Conservation (phyloP, 2,113 vertebrate species). For the Phalacrocorax brasilianus region DNA sequence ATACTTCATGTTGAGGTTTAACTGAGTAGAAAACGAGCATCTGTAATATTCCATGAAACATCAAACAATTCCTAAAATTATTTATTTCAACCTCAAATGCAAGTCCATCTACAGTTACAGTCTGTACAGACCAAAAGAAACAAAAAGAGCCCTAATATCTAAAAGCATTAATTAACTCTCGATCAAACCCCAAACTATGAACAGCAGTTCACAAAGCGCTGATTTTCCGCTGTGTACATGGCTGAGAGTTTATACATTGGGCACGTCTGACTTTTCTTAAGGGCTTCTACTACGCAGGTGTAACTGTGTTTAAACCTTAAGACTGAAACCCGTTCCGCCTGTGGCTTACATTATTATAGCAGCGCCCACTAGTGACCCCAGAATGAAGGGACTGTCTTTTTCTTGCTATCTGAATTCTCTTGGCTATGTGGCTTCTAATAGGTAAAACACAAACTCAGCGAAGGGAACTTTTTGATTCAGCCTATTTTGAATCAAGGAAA, state of each 20-base stretch:
- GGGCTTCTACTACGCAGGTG: neutral
- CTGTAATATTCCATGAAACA: neutral
- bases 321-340: neutral
- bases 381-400: neutral
- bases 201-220: neutral
- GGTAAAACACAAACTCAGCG: neutral
- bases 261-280: neutral
- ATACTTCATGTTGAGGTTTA: conserved; percentile 12
- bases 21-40: conserved; percentile 31
- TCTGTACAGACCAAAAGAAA: neutral
- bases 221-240: neutral
- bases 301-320: neutral
- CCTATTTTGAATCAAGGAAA: neutral
- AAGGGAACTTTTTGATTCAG: neutral
- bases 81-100: neutral
- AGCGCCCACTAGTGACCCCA: conserved; percentile 31
- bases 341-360: neutral
- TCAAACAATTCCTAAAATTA: neutral
- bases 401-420: neutral
- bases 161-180: neutral
- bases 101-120: neutral
- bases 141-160: neutral
- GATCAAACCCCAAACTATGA: neutral
- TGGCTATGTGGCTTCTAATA: neutral
- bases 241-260: neutral